Percentiles rank a stretch among this genome's conserved stretches.
phyloP scores from a whole-genome alignment of 2,888 invertebrate genomes.

The Sceliomorpha sp. region DNA sequence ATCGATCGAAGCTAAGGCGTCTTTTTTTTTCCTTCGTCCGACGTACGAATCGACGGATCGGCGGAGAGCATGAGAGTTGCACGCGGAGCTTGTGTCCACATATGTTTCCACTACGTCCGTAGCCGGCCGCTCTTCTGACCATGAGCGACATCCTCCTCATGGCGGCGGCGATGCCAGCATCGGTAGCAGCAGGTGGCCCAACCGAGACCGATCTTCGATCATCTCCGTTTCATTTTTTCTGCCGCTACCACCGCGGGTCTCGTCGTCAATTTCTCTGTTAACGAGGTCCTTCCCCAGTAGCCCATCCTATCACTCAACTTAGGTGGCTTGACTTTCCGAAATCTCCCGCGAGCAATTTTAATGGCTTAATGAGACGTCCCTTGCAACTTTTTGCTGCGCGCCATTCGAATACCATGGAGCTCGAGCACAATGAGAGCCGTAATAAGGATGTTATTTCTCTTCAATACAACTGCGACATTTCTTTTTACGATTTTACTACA shows the following conservation, averaged over 20 bases:
- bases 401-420: constrained; percentile 40
- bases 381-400: constrained; percentile 38
- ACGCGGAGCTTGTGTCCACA: constrained; percentile 45
- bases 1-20: constrained; percentile 50
- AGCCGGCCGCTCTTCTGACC: constrained; percentile 54
- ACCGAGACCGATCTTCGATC: constrained; percentile 49
- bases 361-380: constrained; percentile 50
- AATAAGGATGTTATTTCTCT: constrained; percentile 38
- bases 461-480: constrained; percentile 7
- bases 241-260: constrained; percentile 16
- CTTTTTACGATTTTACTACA: not conserved
- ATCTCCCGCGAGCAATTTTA: constrained; percentile 48
- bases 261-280: constrained; percentile 48
- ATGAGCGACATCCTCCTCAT: constrained; percentile 45
- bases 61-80: constrained; percentile 31
- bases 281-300: constrained; percentile 47
- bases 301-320: constrained; percentile 39
- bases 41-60: constrained; percentile 44
- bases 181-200: constrained; percentile 46
- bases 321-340: constrained; percentile 38
- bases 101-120: constrained; percentile 54
- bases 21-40: constrained; percentile 14
- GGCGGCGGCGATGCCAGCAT: constrained; percentile 42
- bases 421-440: constrained; percentile 21
- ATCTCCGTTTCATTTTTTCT: constrained; percentile 52